A percentile compares a stretch with the other conserved stretches of the same genome.
phyloP scores from a whole-genome alignment of 2,888 invertebrate species.

The Lathronympha strigana region DNA sequence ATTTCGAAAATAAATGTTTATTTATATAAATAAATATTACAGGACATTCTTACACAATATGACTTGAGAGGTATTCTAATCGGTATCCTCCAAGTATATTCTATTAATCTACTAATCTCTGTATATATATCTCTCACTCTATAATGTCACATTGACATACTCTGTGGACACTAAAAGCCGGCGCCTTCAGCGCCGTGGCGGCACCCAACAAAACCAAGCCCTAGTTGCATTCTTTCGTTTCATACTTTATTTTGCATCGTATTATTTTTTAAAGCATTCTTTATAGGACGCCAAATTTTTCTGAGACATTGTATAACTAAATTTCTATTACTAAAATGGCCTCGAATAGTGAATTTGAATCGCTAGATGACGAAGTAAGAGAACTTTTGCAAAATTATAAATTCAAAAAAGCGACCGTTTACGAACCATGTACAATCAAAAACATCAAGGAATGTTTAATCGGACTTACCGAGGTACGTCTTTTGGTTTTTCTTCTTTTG shows the following conservation, averaged over 20 bases:
- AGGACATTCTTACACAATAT: no score
- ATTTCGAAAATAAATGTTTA: no score
- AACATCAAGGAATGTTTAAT: constrained; percentile 75
- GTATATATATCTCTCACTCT: neutral
- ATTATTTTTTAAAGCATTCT: neutral
- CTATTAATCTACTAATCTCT: no score
- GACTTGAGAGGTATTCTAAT: no score
- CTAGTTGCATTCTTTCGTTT: neutral
- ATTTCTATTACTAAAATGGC: constrained; percentile 44
- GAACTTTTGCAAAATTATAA: constrained; percentile 75
- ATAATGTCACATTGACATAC: neutral
- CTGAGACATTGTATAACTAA: neutral
- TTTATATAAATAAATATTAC: no score
- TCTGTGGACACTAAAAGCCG: neutral
- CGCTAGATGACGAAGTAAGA: constrained; percentile 74
- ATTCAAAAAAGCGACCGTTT: constrained; percentile 69
- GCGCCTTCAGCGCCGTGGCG: neutral
- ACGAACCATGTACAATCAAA: constrained; percentile 71
- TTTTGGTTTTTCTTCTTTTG: neutral
- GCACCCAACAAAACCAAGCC: constrained; percentile 6
- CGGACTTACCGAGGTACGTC: constrained; percentile 69
- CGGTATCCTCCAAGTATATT: no score
- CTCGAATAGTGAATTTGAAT: constrained; percentile 54
- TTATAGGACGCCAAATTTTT: neutral
- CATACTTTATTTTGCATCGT: constrained; percentile 1